Conservation (phyloP, 1,140 invertebrate genomes). For the Chionoecetes opilio region DNA sequence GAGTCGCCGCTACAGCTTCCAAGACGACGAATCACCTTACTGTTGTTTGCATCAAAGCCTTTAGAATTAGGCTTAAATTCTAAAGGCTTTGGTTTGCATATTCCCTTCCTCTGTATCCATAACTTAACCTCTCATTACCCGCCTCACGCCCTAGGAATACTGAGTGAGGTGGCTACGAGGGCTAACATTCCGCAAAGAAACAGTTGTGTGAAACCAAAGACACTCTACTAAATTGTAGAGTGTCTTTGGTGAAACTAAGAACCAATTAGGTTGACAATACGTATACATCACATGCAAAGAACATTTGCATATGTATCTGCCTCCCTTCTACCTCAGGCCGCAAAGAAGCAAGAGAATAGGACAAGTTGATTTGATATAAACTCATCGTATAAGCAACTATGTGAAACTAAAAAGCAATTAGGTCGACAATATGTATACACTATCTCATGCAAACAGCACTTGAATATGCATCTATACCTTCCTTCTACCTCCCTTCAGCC, state of each 20-base stretch:
- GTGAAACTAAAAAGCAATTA: no score
- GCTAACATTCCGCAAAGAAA: not conserved
- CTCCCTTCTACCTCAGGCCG: not conserved
- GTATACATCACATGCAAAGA: conserved; percentile 12
- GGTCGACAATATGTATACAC: not conserved
- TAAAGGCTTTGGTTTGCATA: no score
- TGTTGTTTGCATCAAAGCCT: no score
- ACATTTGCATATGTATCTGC: not conserved
- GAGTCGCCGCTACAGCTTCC: no score
- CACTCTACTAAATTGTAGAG: no score
- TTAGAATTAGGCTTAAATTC: no score
- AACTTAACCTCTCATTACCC: not conserved
- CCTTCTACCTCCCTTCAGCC: not conserved
- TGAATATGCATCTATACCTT: not conserved
- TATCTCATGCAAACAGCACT: conserved; percentile 18
- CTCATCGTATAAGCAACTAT: no score
- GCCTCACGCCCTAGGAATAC: not conserved
- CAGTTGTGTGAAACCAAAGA: not conserved
- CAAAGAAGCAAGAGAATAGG: not conserved
- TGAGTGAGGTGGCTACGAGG: not conserved
- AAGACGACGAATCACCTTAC: not conserved
- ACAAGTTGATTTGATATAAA: conserved; percentile 2
- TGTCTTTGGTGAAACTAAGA: no score
- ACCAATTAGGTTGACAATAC: conserved; percentile 17
- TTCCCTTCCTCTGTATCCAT: not conserved